Evolutionary conservation across 2,113 vertebrate genomes (phyloP).

Genomic region (Sus scrofa): DNA sequence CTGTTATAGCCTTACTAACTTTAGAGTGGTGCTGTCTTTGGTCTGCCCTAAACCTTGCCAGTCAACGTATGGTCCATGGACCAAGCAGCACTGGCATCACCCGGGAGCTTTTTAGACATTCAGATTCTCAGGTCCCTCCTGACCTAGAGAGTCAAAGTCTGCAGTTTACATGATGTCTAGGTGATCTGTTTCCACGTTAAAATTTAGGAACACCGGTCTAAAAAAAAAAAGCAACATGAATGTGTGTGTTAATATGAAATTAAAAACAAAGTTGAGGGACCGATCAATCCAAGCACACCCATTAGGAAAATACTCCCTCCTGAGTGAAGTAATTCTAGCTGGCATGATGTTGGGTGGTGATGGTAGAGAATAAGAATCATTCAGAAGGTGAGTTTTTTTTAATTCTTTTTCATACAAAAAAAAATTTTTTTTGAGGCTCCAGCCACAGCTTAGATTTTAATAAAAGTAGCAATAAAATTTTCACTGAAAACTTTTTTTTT

Average conservation of each 20-base stretch:
- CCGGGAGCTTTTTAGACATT: slow-evolving; percentile 45
- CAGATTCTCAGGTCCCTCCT: not conserved
- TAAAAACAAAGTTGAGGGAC: slow-evolving; percentile 44
- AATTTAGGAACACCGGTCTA: slow-evolving; percentile 11
- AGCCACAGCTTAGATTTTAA: slow-evolving; percentile 28
- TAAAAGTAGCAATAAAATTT: slow-evolving; percentile 58
- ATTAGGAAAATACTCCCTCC: not conserved
- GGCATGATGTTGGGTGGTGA: not conserved
- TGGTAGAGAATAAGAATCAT: slow-evolving; percentile 25
- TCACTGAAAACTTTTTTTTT: not conserved
- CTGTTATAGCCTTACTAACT: not conserved
- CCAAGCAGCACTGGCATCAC: not conserved
- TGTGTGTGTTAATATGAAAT: slow-evolving; percentile 33
- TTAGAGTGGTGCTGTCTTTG: slow-evolving; percentile 35
- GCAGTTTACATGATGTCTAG: not conserved
- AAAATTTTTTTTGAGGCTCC: slow-evolving; percentile 37
- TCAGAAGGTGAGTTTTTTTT: not conserved
- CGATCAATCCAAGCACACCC: not conserved
- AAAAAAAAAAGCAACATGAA: not conserved
- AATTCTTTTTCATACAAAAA: slow-evolving; percentile 4
- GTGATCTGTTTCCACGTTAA: slow-evolving; percentile 13
- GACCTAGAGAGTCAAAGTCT: not conserved
- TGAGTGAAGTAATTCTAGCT: slow-evolving; percentile 44
- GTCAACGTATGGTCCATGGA: not conserved
- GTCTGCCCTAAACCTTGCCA: slow-evolving; percentile 5